Evolutionary conservation across 2,888 invertebrate species (phyloP), one percentile per base, ranked within the genome.

Genomic region (Megalurothrips usitatus): DNA sequence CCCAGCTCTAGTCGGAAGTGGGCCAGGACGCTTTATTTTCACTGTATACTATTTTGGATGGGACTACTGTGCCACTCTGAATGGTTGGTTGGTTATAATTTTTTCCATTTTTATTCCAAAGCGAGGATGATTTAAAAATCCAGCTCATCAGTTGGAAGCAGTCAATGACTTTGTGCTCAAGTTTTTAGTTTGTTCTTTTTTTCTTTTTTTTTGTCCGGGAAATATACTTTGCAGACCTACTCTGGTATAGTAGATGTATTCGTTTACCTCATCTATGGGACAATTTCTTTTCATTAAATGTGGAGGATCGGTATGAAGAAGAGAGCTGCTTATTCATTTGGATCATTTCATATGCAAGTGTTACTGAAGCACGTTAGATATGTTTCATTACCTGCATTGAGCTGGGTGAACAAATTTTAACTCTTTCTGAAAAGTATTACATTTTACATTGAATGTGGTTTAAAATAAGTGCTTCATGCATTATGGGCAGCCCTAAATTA

Each of bases 1-100:
- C 68, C 68, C 68, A 75, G 68, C 68, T 75, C 68, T 75, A 75
- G 68, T 75, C 68, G 68, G 68, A 75, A 26, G 68, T 75, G 68
- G 68, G 68, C 68, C 68, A 75, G 68, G 68, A 75, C 23, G 68
- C 26, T 75, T 26, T 75, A 26, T 75, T 68, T 75, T 26, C 68
- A 26, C 23, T 26, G 23, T 75, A 10, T 26, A 26, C 68, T 75
- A 75, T 75, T 75, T 75, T 75, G 26, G 26, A 26, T 26, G 68
- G 68, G 68, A 75, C 26, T 75, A 75, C 68, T 75, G 68, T 26
- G 9, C 26, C 26, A 75, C 68, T 75, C 26, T 75, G 68, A 75
- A 75, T 75, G 68, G 68, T 75, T 75, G 68, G 68, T 75, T 23
- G 26, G 26, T 26, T 75, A 52, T 52, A 6, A 68, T 75, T 75